Evolutionary conservation across 2,888 invertebrate species (phyloP), one percentile per base, ranked within the genome.

Genomic region (Drosophila kanekoi): DNA sequence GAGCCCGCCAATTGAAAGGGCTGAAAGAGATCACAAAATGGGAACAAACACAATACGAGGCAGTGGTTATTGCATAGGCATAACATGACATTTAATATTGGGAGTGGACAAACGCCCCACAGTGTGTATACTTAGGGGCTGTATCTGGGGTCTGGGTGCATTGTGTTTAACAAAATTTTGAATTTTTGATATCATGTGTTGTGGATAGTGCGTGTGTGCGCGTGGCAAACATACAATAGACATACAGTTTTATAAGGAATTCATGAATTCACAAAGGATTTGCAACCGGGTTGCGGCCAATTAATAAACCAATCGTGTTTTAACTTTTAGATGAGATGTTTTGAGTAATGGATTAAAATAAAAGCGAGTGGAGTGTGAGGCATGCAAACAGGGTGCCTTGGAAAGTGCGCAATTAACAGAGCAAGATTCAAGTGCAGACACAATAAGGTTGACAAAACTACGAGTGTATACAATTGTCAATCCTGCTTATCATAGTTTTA

Each of bases 1-100:
- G 93, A 94, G 94, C 74, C 93, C 92, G 79, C 93, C 93, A 91
- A 93, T 92, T 88, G 93, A 92, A 90, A 93, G 91, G 91, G 92
- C 93, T 93, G 84, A 67, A 90, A 89, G 37, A 60, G 64, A 84
- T 49, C 13, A 60, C 4, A 44, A n/a, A 59, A 32, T 40, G 38
- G 41, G 23, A 76, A 49, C 63, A 63, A 14, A 53, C 64, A 64
- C 54, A 62, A 57, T 52, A 58, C 18, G 38, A 52, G 60, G 48
- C 60, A 70, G 66, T 71, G 74, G 56, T 85, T 52, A 52, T 40
- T 52, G 40, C 40, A 52, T 52, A 13, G 40, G 4, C 52, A n/a
- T 9, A 13, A 18, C 16, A 16, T n/a, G 4, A 9, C 40, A 2
- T 18, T 13, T 52, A n/a, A 8, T 18, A n/a, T 35, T 38, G 14